phyloP scores from a whole-genome alignment of 2,797 vertebrate species.

The Chiloscyllium punctatum region DNA sequence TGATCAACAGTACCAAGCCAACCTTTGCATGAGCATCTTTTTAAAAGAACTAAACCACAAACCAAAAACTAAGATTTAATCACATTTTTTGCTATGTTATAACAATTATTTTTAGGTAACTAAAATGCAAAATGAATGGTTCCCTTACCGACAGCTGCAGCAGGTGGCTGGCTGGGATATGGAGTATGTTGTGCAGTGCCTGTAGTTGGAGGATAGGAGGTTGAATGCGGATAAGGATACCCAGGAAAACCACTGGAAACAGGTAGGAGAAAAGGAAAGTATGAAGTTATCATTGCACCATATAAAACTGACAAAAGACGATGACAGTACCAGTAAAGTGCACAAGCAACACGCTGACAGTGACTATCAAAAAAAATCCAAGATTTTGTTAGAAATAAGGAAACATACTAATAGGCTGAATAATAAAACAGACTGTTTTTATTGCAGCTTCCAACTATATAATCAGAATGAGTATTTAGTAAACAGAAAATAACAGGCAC shows the following conservation, averaged over 20 bases:
- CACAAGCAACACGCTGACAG: background rate
- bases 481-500: background rate
- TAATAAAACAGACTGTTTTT: background rate
- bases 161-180: constrained; percentile 63
- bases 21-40: background rate
- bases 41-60: background rate
- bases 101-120: background rate
- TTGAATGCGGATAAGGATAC: constrained; percentile 77
- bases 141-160: constrained; percentile 75
- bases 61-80: background rate
- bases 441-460: background rate
- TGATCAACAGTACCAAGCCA: background rate
- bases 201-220: constrained; percentile 75
- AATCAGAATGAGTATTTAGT: background rate
- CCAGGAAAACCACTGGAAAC: constrained; percentile 68
- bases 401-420: background rate
- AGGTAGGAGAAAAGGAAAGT: constrained; percentile 37
- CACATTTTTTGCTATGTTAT: background rate
- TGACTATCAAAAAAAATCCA: constrained; percentile 30
- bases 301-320: background rate
- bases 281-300: background rate
- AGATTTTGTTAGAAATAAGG: background rate
- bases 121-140: no score
- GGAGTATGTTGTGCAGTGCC: constrained; percentile 76
- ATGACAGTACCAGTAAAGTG: constrained; percentile 31